Evolutionary conservation across 2,113 vertebrate species (phyloP).

Genomic region (Melanotaenia duboulayi): DNA sequence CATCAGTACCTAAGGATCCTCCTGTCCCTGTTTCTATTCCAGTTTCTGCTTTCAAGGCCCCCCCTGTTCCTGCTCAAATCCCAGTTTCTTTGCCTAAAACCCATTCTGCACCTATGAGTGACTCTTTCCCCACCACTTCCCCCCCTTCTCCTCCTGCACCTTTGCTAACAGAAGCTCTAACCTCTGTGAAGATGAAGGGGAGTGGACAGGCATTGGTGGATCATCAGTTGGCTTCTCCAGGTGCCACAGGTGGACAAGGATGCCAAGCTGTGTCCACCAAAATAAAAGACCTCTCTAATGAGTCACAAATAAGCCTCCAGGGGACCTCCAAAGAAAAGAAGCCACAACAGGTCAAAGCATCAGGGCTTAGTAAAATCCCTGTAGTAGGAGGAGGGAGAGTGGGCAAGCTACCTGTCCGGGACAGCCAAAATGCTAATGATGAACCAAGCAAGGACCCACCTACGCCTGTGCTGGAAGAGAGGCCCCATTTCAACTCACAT

Average conservation of each 20-base stretch:
- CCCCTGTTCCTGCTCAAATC: background rate
- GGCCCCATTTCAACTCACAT: slow-evolving; percentile 78
- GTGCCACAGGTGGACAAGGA: slow-evolving; percentile 24
- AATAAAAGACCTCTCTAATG: slow-evolving; percentile 50
- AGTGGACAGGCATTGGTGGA: slow-evolving; percentile 44
- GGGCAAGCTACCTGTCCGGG: slow-evolving; percentile 81
- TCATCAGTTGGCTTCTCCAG: slow-evolving; percentile 24
- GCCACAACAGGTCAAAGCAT: slow-evolving; percentile 80
- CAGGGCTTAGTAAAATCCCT: slow-evolving; percentile 81
- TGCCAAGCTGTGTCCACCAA: slow-evolving; percentile 15
- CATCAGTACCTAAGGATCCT: background rate
- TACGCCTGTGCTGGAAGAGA: slow-evolving; percentile 85
- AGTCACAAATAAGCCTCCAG: slow-evolving; percentile 70
- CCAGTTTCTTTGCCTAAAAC: slow-evolving; percentile 31
- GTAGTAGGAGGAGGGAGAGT: slow-evolving; percentile 71
- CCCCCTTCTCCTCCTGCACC: slow-evolving; percentile 19
- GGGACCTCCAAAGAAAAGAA: slow-evolving; percentile 87
- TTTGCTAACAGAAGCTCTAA: slow-evolving; percentile 45
- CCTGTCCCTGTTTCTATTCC: background rate
- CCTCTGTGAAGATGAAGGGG: slow-evolving; percentile 71
- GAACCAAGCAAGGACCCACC: slow-evolving; percentile 87
- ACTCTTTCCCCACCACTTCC: slow-evolving; percentile 26
- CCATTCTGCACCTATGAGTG: background rate
- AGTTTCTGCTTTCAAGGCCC: slow-evolving; percentile 8
- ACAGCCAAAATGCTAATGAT: slow-evolving; percentile 83